Evolutionary conservation across 2,888 invertebrate genomes (phyloP), one percentile per base, ranked within the genome.

Genomic region (Harpalus rufipes): DNA sequence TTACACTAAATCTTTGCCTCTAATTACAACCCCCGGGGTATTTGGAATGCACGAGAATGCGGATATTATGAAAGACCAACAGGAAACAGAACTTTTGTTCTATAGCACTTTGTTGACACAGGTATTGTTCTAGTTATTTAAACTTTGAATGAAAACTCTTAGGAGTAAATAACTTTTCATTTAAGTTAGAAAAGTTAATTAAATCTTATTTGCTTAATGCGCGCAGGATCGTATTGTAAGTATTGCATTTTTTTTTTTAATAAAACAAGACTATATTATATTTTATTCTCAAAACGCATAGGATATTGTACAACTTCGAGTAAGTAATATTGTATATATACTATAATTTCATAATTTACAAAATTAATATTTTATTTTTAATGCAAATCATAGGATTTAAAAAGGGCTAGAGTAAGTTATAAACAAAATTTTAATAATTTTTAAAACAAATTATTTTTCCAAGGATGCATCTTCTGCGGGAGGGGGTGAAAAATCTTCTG

Each of bases 1-100:
- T 16, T 96, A 94, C 88, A 94, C 95, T 0, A 93, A 92, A 21
- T 93, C 93, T 39, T 90, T 98, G 87, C 98, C 98, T 0, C 92
- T 95, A 84, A 94, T 94, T 32, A 95, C 97, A 14, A 93, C 94
- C 83, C 98, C 98, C 0, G 94, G 95, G 86, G 96, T 98, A 59
- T 98, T 98, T 91, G 98, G 98, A 10, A 96, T 98, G 94, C 95
- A 98, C 90, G 94, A 96, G 85, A 98, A 98, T 91, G 98, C 97
- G 0, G 97, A 98, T 89, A 97, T 98, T 88, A 95, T 96, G 88
- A 97, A 97, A 90, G 97, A 98, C 90, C 96, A 97, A 90, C 95
- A 96, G 88, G 98, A 98, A 90, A 96, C 97, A 0, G 93, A 94
- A 87, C 93, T 95, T 86, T 89, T 98, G 83, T 94, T 98, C 84